Percentiles rank a stretch among this genome's conserved stretches.
Conservation (phyloP, 2,888 invertebrate genomes). For the Eueremaeus valkanovi region DNA sequence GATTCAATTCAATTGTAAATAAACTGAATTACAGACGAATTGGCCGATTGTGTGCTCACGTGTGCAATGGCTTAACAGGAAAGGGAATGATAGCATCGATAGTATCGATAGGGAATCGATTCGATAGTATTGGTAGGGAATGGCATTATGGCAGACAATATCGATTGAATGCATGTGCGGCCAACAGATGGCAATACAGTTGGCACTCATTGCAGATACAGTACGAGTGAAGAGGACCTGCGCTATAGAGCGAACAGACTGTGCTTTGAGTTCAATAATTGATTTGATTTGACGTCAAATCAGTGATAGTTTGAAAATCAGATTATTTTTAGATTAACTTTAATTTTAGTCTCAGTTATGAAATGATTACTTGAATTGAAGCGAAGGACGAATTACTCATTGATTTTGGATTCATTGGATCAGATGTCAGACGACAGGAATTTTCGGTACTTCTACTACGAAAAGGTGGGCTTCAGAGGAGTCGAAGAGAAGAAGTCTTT, state of each 20-base stretch:
- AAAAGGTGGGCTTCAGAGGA: conserved; percentile 74
- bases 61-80: conserved; percentile 22
- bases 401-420: not conserved
- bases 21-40: not conserved
- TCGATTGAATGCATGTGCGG: too few species aligned
- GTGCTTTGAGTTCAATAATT: not conserved
- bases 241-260: not conserved
- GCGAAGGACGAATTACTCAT: not conserved
- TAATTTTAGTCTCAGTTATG: not conserved
- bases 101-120: too few species aligned
- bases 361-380: not conserved
- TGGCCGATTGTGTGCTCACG: not conserved
- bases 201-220: not conserved
- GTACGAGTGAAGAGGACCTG: not conserved
- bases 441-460: conserved; percentile 56
- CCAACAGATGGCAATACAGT: not conserved
- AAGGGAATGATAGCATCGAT: too few species aligned
- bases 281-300: not conserved
- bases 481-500: conserved; percentile 86
- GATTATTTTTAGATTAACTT: not conserved
- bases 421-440: conserved; percentile 49
- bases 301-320: not conserved
- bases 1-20: not conserved
- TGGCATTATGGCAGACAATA: too few species aligned
- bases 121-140: too few species aligned